phyloP scores from a whole-genome alignment of 64 coral and sea anemone species.

The Stichodactyla helianthus region DNA sequence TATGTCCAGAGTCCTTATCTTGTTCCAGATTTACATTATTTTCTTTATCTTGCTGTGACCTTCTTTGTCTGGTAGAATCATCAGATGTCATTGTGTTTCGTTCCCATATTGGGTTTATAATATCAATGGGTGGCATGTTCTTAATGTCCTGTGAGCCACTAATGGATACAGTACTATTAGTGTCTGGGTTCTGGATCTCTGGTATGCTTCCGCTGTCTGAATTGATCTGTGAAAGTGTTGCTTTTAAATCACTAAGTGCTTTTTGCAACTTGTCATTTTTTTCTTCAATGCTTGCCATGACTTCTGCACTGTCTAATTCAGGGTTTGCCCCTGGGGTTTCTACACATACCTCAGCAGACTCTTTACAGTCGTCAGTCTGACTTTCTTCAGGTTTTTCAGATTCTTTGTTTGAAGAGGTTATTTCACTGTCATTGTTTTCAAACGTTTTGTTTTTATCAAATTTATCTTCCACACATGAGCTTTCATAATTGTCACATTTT shows the following conservation, averaged over 20 bases:
- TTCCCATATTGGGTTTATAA: background rate
- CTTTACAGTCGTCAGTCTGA: background rate
- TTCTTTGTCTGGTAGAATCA: background rate
- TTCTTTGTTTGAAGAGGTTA: background rate
- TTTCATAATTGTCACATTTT: background rate
- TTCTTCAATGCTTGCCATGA: background rate
- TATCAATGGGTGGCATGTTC: background rate
- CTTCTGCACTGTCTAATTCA: background rate
- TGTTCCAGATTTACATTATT: background rate
- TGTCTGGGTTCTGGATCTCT: background rate
- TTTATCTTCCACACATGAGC: background rate
- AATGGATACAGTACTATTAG: slow-evolving; percentile 18
- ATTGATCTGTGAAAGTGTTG: slow-evolving; percentile 6
- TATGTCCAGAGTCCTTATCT: background rate
- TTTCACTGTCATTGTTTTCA: background rate
- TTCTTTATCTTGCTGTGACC: background rate
- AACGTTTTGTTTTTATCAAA: background rate
- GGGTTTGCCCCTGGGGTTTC: background rate
- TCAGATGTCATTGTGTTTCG: background rate
- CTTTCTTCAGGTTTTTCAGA: background rate
- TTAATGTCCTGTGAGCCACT: background rate
- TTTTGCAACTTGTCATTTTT: slow-evolving; percentile 22
- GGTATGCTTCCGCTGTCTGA: slow-evolving; percentile 21
- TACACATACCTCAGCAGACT: background rate
- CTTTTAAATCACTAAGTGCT: slow-evolving; percentile 15